phyloP scores from a whole-genome alignment of 2,888 invertebrate species.

The Glyphotaelius pellucidus region DNA sequence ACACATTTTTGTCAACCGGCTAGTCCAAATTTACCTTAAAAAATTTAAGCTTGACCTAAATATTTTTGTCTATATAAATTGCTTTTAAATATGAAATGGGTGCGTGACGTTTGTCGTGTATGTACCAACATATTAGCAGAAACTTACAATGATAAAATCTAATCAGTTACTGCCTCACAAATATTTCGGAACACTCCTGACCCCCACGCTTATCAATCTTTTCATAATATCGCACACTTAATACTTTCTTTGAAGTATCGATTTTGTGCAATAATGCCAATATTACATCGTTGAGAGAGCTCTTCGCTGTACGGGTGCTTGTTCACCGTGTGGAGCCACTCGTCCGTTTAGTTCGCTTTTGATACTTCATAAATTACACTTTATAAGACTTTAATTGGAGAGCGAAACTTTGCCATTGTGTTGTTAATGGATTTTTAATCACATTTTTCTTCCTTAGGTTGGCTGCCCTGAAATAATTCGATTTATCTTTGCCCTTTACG shows the following conservation, averaged over 20 bases:
- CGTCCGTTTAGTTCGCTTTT: background rate
- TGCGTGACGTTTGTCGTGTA: too few species aligned
- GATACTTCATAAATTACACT: background rate
- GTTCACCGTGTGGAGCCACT: background rate
- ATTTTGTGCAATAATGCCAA: background rate
- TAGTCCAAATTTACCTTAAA: background rate
- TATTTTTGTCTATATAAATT: background rate
- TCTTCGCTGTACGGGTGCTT: background rate
- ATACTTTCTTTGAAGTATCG: background rate
- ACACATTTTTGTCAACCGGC: too few species aligned
- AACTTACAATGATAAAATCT: background rate
- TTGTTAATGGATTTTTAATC: constrained; percentile 28
- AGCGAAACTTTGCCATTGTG: background rate
- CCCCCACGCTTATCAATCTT: background rate
- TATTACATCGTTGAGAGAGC: background rate
- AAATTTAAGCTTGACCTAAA: too few species aligned
- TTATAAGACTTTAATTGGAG: constrained; percentile 15
- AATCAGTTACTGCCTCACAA: background rate
- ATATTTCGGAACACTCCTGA: background rate
- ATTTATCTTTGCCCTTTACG: background rate
- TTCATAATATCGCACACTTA: background rate
- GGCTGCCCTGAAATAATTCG: constrained; percentile 1
- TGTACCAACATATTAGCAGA: too few species aligned
- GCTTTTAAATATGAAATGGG: too few species aligned
- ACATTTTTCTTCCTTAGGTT: constrained; percentile 3